phyloP scores from a whole-genome alignment of 1,140 invertebrate genomes.

The Colletes gigas region DNA sequence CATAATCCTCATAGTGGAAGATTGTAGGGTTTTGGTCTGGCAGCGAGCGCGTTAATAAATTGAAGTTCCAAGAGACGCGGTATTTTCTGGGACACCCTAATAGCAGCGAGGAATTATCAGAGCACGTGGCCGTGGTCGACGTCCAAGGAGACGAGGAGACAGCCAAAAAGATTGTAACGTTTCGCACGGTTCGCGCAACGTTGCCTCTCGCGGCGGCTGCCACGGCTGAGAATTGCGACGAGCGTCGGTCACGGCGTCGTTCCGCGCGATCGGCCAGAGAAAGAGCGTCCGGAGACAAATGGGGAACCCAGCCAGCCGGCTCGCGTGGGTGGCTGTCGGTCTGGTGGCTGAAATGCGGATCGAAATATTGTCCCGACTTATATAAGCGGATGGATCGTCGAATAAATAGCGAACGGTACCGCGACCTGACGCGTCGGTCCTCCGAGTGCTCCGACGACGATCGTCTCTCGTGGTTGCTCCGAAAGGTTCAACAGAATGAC shows the following conservation, averaged over 20 bases:
- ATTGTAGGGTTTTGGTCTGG: no score
- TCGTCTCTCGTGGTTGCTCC: no score
- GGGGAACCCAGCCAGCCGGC: slow-evolving; percentile 57
- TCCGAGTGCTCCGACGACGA: background rate
- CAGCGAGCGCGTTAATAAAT: no score
- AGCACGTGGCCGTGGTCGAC: slow-evolving; percentile 23
- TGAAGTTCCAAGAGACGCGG: no score
- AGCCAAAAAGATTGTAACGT: slow-evolving; percentile 70
- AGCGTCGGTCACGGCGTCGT: slow-evolving; percentile 64
- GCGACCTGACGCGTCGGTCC: slow-evolving; percentile 1
- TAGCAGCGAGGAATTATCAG: slow-evolving; percentile 61
- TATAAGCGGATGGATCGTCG: background rate
- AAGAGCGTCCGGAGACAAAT: slow-evolving; percentile 60
- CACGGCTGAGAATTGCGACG: slow-evolving; percentile 58
- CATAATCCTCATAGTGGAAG: no score
- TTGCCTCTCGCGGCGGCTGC: slow-evolving; percentile 33
- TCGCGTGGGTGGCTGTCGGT: slow-evolving; percentile 70
- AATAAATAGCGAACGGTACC: background rate
- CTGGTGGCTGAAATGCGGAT: slow-evolving; percentile 50
- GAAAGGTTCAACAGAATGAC: no score
- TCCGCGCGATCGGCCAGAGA: slow-evolving; percentile 65
- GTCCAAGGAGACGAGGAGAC: slow-evolving; percentile 31
- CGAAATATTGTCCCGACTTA: slow-evolving; percentile 49
- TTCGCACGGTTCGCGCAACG: slow-evolving; percentile 28
- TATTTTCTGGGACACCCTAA: slow-evolving; percentile 15